These are phyloP conservation scores for Protodeltote pygarga DNA, from an alignment of 2,888 invertebrate species.

Conservation along the genomic window DNA sequence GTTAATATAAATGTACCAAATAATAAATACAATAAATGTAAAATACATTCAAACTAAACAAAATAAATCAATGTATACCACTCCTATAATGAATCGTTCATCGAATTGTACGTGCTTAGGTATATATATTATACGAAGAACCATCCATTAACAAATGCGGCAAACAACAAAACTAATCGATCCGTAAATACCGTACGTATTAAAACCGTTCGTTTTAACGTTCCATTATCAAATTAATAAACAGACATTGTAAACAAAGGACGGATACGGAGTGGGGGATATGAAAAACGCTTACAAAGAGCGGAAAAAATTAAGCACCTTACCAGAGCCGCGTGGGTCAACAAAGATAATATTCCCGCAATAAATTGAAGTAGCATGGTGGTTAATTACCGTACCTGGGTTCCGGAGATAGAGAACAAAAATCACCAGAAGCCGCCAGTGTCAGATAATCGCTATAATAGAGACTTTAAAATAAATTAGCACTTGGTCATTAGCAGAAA, in stretches of 20 bases:
- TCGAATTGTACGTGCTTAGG: slow-evolving; percentile 4
- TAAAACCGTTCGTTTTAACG: slow-evolving; percentile 38
- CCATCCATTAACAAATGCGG: slow-evolving; percentile 31
- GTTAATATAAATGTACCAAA: not conserved
- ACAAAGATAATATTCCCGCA: slow-evolving; percentile 78
- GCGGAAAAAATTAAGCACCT: slow-evolving; percentile 68
- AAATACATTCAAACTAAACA: too few relatives aligned
- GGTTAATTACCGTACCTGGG: slow-evolving; percentile 74
- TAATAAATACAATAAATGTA: too few relatives aligned
- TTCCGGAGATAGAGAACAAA: slow-evolving; percentile 65
- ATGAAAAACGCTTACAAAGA: slow-evolving; percentile 66
- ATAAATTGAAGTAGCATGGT: slow-evolving; percentile 71
- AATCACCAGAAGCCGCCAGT: slow-evolving; percentile 57
- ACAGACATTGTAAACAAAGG: slow-evolving; percentile 50
- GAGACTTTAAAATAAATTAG: slow-evolving; percentile 74
- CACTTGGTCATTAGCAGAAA: slow-evolving; percentile 65
- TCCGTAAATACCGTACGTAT: slow-evolving; percentile 33
- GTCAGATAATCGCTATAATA: slow-evolving; percentile 67
- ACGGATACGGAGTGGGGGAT: slow-evolving; percentile 42
- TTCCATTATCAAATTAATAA: slow-evolving; percentile 58
- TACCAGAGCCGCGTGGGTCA: slow-evolving; percentile 71
- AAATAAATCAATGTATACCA: slow-evolving; percentile 4
- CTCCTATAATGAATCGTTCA: slow-evolving; percentile 11
- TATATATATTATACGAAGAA: slow-evolving; percentile 2
- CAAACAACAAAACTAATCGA: slow-evolving; percentile 39